A percentile compares a stretch with the other conserved stretches of the same genome.
These are phyloP conservation scores for Delichon dasypus DNA, from an alignment of 2,797 vertebrate species.

Conservation along the genomic window DNA sequence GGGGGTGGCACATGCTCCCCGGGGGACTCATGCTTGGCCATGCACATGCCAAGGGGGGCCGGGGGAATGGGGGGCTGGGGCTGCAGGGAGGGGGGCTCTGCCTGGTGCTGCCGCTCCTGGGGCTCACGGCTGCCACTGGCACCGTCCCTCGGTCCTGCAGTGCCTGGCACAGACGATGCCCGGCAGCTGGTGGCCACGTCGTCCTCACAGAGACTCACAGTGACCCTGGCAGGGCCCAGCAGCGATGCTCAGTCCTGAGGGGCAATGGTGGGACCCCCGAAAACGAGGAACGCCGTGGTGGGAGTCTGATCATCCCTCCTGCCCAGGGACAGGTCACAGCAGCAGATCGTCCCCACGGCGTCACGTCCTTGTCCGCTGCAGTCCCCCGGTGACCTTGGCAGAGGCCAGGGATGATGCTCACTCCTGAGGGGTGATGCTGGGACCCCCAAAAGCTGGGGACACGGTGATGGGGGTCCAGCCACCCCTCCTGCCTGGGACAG, in stretches of 20 bases:
- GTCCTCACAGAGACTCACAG: background rate
- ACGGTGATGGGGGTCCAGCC: background rate
- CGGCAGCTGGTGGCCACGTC: background rate
- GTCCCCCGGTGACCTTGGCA: background rate
- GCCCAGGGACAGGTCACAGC: background rate
- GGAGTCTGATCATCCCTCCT: background rate
- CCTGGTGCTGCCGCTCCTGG: background rate
- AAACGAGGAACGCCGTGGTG: background rate
- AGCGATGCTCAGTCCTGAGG: background rate
- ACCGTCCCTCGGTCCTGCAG: background rate
- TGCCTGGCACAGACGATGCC: background rate
- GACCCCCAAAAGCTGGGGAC: background rate
- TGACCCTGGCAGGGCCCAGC: background rate
- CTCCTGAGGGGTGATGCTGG: background rate
- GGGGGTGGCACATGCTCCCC: background rate
- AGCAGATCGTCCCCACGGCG: background rate
- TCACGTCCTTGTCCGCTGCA: background rate
- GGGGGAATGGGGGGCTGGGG: background rate
- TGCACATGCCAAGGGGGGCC: background rate
- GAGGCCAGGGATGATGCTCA: background rate
- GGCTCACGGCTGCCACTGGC: background rate
- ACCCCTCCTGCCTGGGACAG: background rate
- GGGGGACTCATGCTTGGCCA: background rate
- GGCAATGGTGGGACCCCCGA: background rate
- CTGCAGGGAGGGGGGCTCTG: background rate